Percentiles rank a stretch among this genome's conserved stretches.
These are phyloP conservation scores for Gobiocypris rarus DNA, from an alignment of 2,113 vertebrate genomes.

Conservation along the genomic window DNA sequence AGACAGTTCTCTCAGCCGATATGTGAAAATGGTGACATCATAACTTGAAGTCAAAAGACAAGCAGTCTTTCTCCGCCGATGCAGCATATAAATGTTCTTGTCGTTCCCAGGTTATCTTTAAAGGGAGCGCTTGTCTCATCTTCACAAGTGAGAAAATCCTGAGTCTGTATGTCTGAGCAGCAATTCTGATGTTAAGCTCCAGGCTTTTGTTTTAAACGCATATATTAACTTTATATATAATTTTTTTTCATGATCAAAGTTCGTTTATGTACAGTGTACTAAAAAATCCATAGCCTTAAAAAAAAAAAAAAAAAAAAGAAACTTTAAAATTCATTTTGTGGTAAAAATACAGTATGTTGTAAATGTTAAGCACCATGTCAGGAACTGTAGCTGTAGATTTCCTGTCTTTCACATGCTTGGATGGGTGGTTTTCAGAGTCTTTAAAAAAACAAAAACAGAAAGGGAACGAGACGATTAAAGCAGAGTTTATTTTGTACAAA, in stretches of 20 bases:
- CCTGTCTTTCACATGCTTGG: conserved; percentile 69
- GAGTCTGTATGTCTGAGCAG: conserved; percentile 96
- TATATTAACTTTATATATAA: conserved; percentile 82
- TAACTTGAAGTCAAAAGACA: conserved; percentile 54
- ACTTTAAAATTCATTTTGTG: conserved; percentile 82
- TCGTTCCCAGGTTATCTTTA: conserved; percentile 56
- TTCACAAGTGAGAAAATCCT: conserved; percentile 85
- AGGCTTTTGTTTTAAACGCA: conserved; percentile 76
- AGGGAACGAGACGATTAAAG: not conserved
- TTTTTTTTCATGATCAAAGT: conserved; percentile 60
- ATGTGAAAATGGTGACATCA: conserved; percentile 70
- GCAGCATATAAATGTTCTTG: conserved; percentile 54
- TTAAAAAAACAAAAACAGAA: conserved; percentile 50
- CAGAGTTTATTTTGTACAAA: not conserved
- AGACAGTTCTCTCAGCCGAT: conserved; percentile 51
- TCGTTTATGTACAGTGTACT: conserved; percentile 62
- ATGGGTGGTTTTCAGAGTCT: conserved; percentile 73
- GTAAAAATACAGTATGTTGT: conserved; percentile 90
- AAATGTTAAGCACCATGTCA: conserved; percentile 86
- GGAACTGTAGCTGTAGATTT: conserved; percentile 73
- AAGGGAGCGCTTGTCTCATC: conserved; percentile 57
- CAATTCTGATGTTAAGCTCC: conserved; percentile 94
- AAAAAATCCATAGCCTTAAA: conserved; percentile 52
- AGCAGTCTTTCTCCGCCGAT: conserved; percentile 54
- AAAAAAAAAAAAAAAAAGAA: conserved; percentile 67